A percentile compares a stretch with the other conserved stretches of the same genome.
These are phyloP conservation scores for Xylocampa areola DNA, from an alignment of 2,888 invertebrate genomes.

Conservation along the genomic window DNA sequence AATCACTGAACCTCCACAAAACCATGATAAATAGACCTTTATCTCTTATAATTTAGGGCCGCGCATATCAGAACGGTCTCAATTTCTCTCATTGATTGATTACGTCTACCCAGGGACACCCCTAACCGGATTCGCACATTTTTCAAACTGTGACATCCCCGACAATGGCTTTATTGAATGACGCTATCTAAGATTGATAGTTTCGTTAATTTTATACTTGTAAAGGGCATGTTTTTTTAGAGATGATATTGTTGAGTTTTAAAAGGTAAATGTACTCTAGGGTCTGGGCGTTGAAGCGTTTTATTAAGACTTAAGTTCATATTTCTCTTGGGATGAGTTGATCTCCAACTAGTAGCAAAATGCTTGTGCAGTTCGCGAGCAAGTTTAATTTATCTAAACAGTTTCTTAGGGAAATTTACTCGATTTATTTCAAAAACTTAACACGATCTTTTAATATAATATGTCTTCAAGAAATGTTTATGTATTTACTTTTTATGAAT, in stretches of 20 bases:
- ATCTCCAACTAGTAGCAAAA: slow-evolving; percentile 8
- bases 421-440: not conserved
- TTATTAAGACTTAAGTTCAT: slow-evolving; percentile 19
- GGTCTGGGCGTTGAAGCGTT: not conserved
- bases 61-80: slow-evolving; percentile 66
- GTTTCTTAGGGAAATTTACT: not conserved
- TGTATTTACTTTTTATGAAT: too few species aligned
- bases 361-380: slow-evolving; percentile 1
- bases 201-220: slow-evolving; percentile 63
- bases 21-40: slow-evolving; percentile 46
- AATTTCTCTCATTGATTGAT: slow-evolving; percentile 77
- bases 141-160: slow-evolving; percentile 69
- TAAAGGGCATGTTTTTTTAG: slow-evolving; percentile 18
- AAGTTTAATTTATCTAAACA: not conserved
- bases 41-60: slow-evolving; percentile 49
- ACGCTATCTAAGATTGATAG: slow-evolving; percentile 64
- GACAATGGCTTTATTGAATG: slow-evolving; percentile 73
- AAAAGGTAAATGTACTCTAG: not conserved
- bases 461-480: too few species aligned
- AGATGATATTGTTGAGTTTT: slow-evolving; percentile 3
- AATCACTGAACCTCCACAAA: slow-evolving; percentile 38
- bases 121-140: slow-evolving; percentile 68
- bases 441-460: not conserved
- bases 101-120: slow-evolving; percentile 57
- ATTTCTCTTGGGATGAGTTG: slow-evolving; percentile 5